phyloP scores from a whole-genome alignment of 2,888 invertebrate genomes.

The Nemotelus nigrinus region DNA sequence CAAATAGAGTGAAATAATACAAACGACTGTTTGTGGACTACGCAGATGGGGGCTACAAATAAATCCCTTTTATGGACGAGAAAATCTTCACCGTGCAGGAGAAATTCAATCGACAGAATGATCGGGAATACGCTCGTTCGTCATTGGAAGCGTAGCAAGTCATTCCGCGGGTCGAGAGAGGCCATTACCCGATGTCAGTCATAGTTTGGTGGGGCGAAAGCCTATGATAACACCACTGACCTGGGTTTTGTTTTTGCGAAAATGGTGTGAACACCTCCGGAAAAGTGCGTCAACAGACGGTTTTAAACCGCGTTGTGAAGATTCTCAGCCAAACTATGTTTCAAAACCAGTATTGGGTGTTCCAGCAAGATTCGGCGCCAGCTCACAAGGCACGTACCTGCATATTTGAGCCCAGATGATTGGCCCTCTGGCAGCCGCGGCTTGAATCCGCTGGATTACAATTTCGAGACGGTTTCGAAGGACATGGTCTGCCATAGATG shows the following conservation, averaged over 20 bases:
- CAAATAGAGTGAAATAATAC: neutral
- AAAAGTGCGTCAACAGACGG: neutral
- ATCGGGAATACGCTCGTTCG: neutral
- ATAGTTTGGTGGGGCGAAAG: slow-evolving; percentile 9
- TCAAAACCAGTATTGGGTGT: neutral
- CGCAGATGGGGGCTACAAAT: neutral
- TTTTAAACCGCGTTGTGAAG: neutral
- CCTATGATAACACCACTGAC: neutral
- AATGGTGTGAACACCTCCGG: neutral
- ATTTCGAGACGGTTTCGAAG: no score
- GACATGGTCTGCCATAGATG: no score
- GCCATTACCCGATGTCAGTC: neutral
- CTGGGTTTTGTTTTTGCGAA: neutral
- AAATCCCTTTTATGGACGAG: neutral
- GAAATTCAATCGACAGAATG: slow-evolving; percentile 7
- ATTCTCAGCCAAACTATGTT: neutral
- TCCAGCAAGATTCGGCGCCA: neutral
- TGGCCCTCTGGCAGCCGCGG: no score
- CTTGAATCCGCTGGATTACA: no score
- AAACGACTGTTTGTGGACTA: neutral
- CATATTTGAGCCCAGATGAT: neutral
- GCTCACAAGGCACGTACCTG: neutral
- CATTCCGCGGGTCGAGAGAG: neutral
- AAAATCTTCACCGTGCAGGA: slow-evolving; percentile 7
- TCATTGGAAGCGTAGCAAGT: neutral